Evolutionary conservation across 53 echinoderm and acorn worm species (phyloP).

Genomic region (Actinopyga echinites): DNA sequence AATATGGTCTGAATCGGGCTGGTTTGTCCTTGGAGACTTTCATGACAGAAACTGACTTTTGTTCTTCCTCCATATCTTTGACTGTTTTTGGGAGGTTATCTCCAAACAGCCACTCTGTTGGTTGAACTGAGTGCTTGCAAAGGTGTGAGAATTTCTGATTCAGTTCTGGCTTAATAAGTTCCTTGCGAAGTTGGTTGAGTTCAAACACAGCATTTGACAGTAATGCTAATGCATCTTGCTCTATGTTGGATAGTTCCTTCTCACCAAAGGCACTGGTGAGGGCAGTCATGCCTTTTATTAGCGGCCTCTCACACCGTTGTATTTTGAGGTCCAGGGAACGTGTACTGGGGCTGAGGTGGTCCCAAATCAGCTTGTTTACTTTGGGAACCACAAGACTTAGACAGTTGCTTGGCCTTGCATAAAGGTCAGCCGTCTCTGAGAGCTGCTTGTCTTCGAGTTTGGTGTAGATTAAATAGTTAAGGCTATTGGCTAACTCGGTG

Average conservation of each 20-base stretch:
- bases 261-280: not conserved
- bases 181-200: conserved; percentile 46
- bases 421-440: conserved; percentile 19
- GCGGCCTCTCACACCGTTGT: conserved; percentile 47
- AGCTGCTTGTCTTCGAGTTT: conserved; percentile 40
- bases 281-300: conserved; percentile 58
- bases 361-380: conserved; percentile 57
- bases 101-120: conserved; percentile 44
- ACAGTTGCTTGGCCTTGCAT: conserved; percentile 48
- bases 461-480: conserved; percentile 1
- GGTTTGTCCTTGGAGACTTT: not conserved
- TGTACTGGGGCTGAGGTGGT: conserved; percentile 36
- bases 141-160: conserved; percentile 55
- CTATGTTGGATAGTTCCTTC: not conserved
- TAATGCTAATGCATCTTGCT: conserved; percentile 19
- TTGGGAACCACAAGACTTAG: conserved; percentile 14
- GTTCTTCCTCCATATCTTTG: conserved; percentile 55
- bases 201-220: conserved; percentile 46
- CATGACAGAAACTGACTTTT: conserved; percentile 42
- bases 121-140: conserved; percentile 40
- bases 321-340: conserved; percentile 54
- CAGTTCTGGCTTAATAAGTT: conserved; percentile 52
- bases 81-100: conserved; percentile 56
- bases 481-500: conserved; percentile 30
- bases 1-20: not conserved